Percentiles rank a stretch among this genome's conserved stretches.
These are phyloP conservation scores for Brachystomella parvula DNA, from an alignment of 1,140 invertebrate genomes.

Conservation along the genomic window DNA sequence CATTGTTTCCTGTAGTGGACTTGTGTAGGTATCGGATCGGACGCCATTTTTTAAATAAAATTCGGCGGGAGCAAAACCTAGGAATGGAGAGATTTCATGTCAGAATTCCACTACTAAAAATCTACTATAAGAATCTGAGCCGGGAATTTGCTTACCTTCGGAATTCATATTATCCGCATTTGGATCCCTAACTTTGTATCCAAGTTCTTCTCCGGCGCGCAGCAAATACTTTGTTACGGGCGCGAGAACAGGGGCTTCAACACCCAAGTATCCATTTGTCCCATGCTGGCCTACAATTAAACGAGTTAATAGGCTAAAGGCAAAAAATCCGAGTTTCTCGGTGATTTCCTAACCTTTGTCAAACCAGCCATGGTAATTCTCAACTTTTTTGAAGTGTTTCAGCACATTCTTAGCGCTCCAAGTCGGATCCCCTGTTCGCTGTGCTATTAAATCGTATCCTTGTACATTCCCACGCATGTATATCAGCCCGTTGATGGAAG, in stretches of 20 bases:
- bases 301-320: not conserved
- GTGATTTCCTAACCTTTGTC: slow-evolving; percentile 17
- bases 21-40: not conserved
- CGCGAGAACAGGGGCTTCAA: slow-evolving; percentile 3
- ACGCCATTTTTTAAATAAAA: slow-evolving; percentile 18
- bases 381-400: slow-evolving; percentile 28
- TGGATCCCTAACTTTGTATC: slow-evolving; percentile 19
- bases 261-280: slow-evolving; percentile 8
- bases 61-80: slow-evolving; percentile 19
- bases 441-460: slow-evolving; percentile 26
- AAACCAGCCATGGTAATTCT: slow-evolving; percentile 31
- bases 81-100: not conserved
- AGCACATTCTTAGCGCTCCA: slow-evolving; percentile 27
- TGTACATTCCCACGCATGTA: slow-evolving; percentile 52
- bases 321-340: not conserved
- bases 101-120: not conserved
- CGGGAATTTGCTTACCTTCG: slow-evolving; percentile 16
- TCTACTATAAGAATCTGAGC: no score
- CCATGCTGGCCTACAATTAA: slow-evolving; percentile 12
- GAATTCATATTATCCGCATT: slow-evolving; percentile 14
- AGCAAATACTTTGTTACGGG: slow-evolving; percentile 17
- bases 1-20: not conserved
- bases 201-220: slow-evolving; percentile 16
- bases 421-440: slow-evolving; percentile 23
- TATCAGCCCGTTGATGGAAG: slow-evolving; percentile 57